Evolutionary conservation across 2,888 invertebrate genomes (phyloP), one percentile per base, ranked within the genome.

Genomic region (Cataglyphis altisquamis): DNA sequence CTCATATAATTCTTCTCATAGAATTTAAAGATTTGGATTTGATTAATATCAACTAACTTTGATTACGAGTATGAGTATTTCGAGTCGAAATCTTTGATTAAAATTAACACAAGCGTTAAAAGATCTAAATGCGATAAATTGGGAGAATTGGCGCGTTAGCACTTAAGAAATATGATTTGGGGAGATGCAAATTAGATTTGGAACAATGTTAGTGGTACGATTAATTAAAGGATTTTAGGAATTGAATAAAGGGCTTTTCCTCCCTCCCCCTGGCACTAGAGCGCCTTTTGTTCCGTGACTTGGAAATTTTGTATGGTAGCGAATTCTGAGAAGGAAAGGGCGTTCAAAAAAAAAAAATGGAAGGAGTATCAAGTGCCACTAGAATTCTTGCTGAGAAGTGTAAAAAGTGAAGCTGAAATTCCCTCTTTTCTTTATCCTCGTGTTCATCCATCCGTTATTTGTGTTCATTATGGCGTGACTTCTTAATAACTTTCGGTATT

Each of bases 291-390:
- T 75, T 52, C 32, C 63, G 41, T n/a, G 21, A 48, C 45, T 75
- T 64, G 74, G 15, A 75, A 64, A 64, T 75, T 75, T 75, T 64
- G 64, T 48, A 48, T 32, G 48, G 5, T 32, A 74, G 63, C 45
- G 32, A 64, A 32, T 64, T 48, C 66, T 45, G 48, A 62, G 73
- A 32, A 64, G 48, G 36, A 32, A 64, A 48, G 18, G 6, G 48
- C 21, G 66, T 64, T 15, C 5, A 18, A 64, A 75, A 73, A 75
- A 75, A 75, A 75, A 75, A 75, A 75, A 75, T 52, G 45, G 18
- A 21, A 75, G 21, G 48, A 48, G 21, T 75, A 64, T 75, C 66
- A 32, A 75, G 74, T 75, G 66, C 74, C 74, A 75, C 45, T 75
- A 64, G 45, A 75, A 75, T 75, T 75, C 25, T 64, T 64, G 48